Percentiles rank a stretch among this genome's conserved stretches.
Evolutionary conservation across 2,888 invertebrate genomes (phyloP).

Genomic region (Stenoptilia bipunctidactyla): DNA sequence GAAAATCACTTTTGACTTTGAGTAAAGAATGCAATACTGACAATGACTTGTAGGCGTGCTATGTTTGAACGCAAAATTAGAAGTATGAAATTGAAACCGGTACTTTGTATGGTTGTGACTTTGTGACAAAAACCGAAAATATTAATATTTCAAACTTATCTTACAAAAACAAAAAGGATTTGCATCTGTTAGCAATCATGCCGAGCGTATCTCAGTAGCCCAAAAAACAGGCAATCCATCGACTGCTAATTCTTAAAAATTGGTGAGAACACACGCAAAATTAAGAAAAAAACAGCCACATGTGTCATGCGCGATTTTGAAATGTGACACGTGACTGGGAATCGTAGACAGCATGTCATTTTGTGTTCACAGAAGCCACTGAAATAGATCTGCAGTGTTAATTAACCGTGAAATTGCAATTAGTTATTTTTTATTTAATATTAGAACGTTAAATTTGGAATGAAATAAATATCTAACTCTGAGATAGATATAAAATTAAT

Average conservation of each 20-base stretch:
- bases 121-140: too few species aligned
- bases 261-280: conserved; percentile 33
- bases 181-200: conserved; percentile 12
- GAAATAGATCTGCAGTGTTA: neutral
- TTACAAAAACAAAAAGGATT: neutral
- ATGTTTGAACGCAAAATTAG: too few species aligned
- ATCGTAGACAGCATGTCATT: conserved; percentile 23
- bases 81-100: too few species aligned
- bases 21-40: too few species aligned
- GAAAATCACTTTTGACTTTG: conserved; percentile 10
- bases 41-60: too few species aligned
- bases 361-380: neutral
- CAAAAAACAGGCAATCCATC: conserved; percentile 23
- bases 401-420: neutral
- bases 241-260: conserved; percentile 15
- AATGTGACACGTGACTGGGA: conserved; percentile 42
- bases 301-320: conserved; percentile 33
- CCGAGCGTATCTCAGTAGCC: conserved; percentile 30
- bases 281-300: conserved; percentile 31
- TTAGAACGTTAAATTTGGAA: too few species aligned
- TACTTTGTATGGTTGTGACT: too few species aligned
- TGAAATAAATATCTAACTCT: too few species aligned
- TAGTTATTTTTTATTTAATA: too few species aligned
- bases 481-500: too few species aligned
- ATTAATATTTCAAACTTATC: too few species aligned